Conservation (phyloP, 2,888 invertebrate species). For the Plutella xylostella region DNA sequence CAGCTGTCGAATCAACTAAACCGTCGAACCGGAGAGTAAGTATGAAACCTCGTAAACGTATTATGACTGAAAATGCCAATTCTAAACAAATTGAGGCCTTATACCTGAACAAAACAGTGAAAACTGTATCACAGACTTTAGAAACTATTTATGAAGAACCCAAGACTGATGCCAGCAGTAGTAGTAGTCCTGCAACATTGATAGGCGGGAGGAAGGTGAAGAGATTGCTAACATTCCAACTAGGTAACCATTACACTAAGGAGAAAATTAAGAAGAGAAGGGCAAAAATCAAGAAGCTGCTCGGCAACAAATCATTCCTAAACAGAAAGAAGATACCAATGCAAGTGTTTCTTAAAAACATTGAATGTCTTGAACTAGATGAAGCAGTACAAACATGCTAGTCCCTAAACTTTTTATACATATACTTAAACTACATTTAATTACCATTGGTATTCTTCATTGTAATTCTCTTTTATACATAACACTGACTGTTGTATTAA, state of each 20-base stretch:
- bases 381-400: conserved; percentile 30
- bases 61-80: conserved; percentile 43
- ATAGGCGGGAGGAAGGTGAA: conserved; percentile 69
- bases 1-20: conserved; percentile 37
- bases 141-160: conserved; percentile 75
- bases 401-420: no score
- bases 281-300: conserved; percentile 67
- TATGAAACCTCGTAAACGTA: conserved; percentile 56
- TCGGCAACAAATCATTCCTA: conserved; percentile 60
- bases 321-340: conserved; percentile 67
- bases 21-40: conserved; percentile 55
- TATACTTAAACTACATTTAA: no score
- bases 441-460: no score
- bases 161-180: conserved; percentile 37
- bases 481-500: no score
- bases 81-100: conserved; percentile 63
- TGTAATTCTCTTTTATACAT: no score
- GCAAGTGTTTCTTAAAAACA: conserved; percentile 66
- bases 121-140: conserved; percentile 60
- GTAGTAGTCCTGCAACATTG: conserved; percentile 41
- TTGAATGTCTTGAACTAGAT: conserved; percentile 62
- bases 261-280: conserved; percentile 70
- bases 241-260: conserved; percentile 58
- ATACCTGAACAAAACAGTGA: conserved; percentile 69
- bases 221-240: conserved; percentile 68